phyloP scores from a whole-genome alignment of 2,888 invertebrate species.

The Netelia melanura region DNA sequence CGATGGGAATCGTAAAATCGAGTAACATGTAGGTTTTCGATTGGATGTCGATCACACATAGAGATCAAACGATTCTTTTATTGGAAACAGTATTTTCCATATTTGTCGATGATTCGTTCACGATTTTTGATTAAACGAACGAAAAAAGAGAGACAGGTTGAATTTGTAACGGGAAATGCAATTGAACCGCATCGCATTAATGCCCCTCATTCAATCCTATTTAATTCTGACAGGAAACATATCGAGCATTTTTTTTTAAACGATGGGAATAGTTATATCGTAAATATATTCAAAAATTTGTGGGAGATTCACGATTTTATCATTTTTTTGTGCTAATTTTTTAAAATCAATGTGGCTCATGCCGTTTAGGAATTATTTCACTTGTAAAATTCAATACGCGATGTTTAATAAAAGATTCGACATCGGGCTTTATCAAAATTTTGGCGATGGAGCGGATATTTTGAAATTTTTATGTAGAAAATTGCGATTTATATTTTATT shows the following conservation, averaged over 20 bases:
- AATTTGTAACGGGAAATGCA: conserved; percentile 12
- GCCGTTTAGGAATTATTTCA: too few relatives aligned
- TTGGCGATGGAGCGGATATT: background rate
- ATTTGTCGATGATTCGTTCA: conserved; percentile 14
- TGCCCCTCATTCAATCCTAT: background rate
- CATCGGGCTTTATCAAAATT: too few relatives aligned
- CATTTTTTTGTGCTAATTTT: too few relatives aligned
- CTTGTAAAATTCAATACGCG: too few relatives aligned
- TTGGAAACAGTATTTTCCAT: conserved; percentile 8
- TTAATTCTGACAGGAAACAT: background rate
- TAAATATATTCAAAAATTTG: background rate
- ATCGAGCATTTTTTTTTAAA: too few relatives aligned
- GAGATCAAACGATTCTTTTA: conserved; percentile 42
- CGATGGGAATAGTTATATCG: too few relatives aligned
- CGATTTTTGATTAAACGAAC: conserved; percentile 11
- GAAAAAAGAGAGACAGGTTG: background rate
- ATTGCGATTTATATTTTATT: background rate
- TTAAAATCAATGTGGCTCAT: too few relatives aligned
- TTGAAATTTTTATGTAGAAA: background rate
- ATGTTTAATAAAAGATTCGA: too few relatives aligned
- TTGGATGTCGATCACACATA: background rate
- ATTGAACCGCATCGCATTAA: background rate
- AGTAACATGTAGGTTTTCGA: too few relatives aligned
- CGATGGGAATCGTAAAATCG: too few relatives aligned
- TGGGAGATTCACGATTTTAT: background rate